Conservation (phyloP, 2,113 vertebrate genomes). For the Ceyx cyanopectus region DNA sequence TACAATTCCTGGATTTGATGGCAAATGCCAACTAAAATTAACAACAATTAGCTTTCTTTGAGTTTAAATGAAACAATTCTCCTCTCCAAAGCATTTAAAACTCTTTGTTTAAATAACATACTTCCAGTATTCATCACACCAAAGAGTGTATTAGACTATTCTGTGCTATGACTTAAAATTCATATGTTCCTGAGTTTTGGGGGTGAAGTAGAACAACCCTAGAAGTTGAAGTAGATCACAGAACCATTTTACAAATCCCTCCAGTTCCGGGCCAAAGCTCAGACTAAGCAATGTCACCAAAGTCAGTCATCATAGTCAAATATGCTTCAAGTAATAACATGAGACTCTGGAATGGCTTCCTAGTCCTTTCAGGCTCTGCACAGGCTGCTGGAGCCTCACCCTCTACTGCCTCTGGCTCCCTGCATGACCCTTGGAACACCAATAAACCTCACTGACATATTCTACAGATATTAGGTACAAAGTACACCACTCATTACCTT, state of each 20-base stretch:
- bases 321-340: no score
- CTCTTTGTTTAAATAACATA: not conserved
- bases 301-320: not conserved
- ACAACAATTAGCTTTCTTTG: not conserved
- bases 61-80: not conserved
- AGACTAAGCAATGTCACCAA: not conserved
- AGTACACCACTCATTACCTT: not conserved
- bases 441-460: not conserved
- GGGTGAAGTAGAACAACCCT: not conserved
- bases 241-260: not conserved
- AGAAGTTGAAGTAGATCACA: not conserved
- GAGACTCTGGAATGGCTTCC: not conserved
- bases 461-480: not conserved
- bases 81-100: not conserved
- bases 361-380: fast-evolving
- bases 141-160: not conserved
- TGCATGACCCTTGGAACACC: fast-evolving
- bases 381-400: fast-evolving
- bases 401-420: not conserved
- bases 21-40: not conserved
- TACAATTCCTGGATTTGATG: not conserved
- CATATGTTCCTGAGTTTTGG: not conserved
- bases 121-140: not conserved
- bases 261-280: not conserved
- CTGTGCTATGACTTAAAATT: not conserved